phyloP scores from a whole-genome alignment of 2,113 vertebrate species.

The Erythrocebus patas region DNA sequence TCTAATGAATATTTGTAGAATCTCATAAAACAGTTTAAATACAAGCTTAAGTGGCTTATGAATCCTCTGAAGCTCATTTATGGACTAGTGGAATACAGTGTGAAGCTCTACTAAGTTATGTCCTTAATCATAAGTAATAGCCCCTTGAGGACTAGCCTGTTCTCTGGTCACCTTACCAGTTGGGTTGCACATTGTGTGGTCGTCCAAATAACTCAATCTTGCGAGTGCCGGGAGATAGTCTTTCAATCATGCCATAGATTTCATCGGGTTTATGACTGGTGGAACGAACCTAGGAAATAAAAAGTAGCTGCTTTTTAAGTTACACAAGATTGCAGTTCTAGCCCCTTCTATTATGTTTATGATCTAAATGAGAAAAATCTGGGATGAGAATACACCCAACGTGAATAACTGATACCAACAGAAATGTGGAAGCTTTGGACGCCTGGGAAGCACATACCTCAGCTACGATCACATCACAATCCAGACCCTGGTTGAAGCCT shows the following conservation, averaged over 20 bases:
- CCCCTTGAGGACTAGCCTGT: neutral
- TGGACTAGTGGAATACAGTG: neutral
- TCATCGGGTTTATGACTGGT: conserved; percentile 96
- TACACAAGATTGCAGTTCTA: conserved; percentile 12
- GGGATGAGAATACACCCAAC: neutral
- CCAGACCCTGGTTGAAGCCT: conserved; percentile 94
- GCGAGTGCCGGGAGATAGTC: conserved; percentile 92
- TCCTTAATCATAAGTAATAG: neutral
- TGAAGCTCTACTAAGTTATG: neutral
- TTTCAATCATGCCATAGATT: conserved; percentile 96
- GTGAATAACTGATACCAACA: neutral
- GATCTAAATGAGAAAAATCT: conserved; percentile 24
- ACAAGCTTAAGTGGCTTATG: neutral
- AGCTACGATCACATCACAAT: conserved; percentile 95
- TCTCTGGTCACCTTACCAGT: conserved; percentile 84
- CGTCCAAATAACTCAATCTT: conserved; percentile 95
- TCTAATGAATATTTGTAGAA: neutral
- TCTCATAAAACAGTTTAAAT: neutral
- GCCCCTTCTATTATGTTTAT: neutral
- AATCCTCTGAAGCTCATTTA: neutral
- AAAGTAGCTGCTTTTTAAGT: conserved; percentile 53
- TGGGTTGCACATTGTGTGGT: conserved; percentile 95
- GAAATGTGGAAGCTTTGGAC: neutral
- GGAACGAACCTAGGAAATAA: conserved; percentile 88
- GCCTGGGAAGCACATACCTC: conserved; percentile 83